Base-by-base conservation (phyloP, 1,140 invertebrate species). In the Semibalanus balanoides region DNA sequence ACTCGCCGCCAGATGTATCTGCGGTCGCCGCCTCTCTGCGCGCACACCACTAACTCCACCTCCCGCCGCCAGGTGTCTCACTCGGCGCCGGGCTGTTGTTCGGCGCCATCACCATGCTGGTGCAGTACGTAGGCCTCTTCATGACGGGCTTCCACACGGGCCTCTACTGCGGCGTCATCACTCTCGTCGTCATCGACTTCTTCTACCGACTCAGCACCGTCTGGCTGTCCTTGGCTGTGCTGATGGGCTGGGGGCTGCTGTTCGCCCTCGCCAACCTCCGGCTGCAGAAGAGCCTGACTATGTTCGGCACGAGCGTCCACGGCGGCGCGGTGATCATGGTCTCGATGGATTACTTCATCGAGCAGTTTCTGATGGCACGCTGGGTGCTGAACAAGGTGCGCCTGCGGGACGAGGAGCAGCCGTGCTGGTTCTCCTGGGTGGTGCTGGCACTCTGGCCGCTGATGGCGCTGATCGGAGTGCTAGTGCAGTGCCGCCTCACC, bases 61-160 rank as follows among this genome's bases (percentile, higher is more conserved):
- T 19, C 76, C 73, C 0, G 76, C 29, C 73, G 31, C 76, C n/a
- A 43, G 90, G 89, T 75, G 89, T 92, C 31, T 88, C 91, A 0
- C 80, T 92, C 11, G 88, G 88, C 43, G 91, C 91, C 19, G 92
- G 92, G 27, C 83, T 93, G 28, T 83, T 94, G 9, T 91, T 92
- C 79, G 92, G 92, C 1, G 86, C 93, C 30, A 91, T 93, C 79
- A 92, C 91, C 0, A 89, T 90, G 89, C 84, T 93, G 76, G 91
- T 93, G 43, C 91, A 92, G 81, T 92, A 93, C 82, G 90, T 93
- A 5, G 92, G 92, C 30, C 87, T 94, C 22, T 93, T 93, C 82
- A 89, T 93, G 85, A 90, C 90, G 22, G 92, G 92, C n/a, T 89
- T 94, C 79, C 90, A 92, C 81, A 89, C 91, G 0, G 92, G 92